Evolutionary conservation across 1,140 invertebrate genomes (phyloP).

Genomic region (Drosophila grimshawi): DNA sequence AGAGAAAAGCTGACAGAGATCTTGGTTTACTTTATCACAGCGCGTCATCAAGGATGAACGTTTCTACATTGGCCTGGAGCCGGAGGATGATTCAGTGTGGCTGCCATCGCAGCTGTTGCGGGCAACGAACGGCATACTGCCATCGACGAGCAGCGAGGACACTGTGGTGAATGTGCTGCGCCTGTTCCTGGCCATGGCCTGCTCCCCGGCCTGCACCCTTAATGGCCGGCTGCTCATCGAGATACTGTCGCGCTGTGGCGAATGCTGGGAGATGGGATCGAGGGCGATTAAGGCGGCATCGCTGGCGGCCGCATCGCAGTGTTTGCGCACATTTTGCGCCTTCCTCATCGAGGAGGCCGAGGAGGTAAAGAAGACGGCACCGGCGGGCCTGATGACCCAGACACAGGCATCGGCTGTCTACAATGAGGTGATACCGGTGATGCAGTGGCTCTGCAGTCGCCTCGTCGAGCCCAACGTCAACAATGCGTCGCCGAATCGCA

Average conservation of each 20-base stretch:
- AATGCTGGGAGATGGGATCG: conserved; percentile 90
- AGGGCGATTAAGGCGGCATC: conserved; percentile 92
- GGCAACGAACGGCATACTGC: conserved; percentile 91
- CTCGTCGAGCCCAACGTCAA: conserved; percentile 88
- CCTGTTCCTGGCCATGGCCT: conserved; percentile 91
- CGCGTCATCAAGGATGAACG: conserved; percentile 95
- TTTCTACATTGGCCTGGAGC: conserved; percentile 95
- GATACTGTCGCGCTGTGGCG: conserved; percentile 89
- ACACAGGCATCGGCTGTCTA: conserved; percentile 92
- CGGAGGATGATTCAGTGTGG: conserved; percentile 96
- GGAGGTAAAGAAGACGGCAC: conserved; percentile 82
- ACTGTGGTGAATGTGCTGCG: conserved; percentile 86
- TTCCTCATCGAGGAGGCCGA: conserved; percentile 87
- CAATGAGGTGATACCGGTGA: conserved; percentile 94
- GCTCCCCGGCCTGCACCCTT: conserved; percentile 91
- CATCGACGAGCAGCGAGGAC: conserved; percentile 91
- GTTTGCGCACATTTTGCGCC: conserved; percentile 91
- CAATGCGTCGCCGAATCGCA: conserved; percentile 85
- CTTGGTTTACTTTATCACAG: conserved; percentile 85
- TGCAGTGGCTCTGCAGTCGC: conserved; percentile 94
- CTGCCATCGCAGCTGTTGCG: conserved; percentile 94
- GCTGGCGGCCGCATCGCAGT: conserved; percentile 92
- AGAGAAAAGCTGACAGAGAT: too few relatives aligned
- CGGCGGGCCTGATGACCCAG: conserved; percentile 81
- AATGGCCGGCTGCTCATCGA: conserved; percentile 92